Conservation (phyloP, 2,888 invertebrate species). For the Noctua janthina region DNA sequence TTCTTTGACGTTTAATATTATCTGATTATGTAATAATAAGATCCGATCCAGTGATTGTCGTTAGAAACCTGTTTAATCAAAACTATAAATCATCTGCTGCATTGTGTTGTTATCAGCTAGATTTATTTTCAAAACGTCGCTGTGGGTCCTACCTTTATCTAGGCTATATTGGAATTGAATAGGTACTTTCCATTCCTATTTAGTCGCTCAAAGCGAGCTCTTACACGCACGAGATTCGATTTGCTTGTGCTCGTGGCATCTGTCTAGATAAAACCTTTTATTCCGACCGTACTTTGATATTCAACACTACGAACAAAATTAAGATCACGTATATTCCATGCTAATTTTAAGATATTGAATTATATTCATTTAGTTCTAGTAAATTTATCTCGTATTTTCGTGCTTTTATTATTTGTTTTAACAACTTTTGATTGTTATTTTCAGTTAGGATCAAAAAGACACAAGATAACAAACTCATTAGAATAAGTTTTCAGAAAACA, state of each 20-base stretch:
- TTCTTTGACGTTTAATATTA: background rate
- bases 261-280: constrained; percentile 53
- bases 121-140: constrained; percentile 20
- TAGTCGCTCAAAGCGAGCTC: constrained; percentile 50
- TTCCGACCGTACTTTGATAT: constrained; percentile 31
- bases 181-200: constrained; percentile 39
- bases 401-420: background rate
- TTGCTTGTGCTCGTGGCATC: constrained; percentile 56
- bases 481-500: background rate
- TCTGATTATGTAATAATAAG: background rate
- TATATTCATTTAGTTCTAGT: background rate
- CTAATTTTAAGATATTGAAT: constrained; percentile 1
- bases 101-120: background rate
- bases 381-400: background rate
- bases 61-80: background rate
- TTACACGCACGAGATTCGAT: constrained; percentile 59
- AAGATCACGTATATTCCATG: constrained; percentile 17
- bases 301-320: constrained; percentile 28
- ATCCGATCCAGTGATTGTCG: too few species aligned
- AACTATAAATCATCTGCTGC: background rate
- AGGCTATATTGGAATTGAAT: constrained; percentile 44
- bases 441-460: constrained; percentile 1
- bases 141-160: constrained; percentile 23
- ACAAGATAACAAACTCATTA: background rate
- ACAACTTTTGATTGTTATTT: background rate